Conservation (phyloP, 2,888 invertebrate species). For the Aphidoletes aphidimyza region DNA sequence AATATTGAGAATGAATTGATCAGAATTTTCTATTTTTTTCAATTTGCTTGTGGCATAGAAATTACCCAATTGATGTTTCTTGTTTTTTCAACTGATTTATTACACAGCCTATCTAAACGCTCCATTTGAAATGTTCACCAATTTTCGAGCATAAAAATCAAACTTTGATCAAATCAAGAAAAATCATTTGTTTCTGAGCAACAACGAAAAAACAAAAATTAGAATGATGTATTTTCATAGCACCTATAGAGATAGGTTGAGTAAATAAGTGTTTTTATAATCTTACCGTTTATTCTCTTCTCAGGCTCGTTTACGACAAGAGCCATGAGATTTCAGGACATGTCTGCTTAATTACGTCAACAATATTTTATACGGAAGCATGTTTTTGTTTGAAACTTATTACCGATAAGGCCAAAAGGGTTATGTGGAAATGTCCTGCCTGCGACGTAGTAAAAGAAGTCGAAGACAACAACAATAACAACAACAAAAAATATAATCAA, state of each 20-base stretch:
- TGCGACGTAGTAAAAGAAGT: neutral
- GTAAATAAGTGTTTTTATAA: neutral
- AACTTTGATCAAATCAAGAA: too few species aligned
- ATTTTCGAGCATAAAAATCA: too few species aligned
- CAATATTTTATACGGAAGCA: slow-evolving; percentile 47
- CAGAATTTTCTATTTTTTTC: too few species aligned
- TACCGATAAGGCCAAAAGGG: slow-evolving; percentile 27
- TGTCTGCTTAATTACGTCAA: slow-evolving; percentile 37
- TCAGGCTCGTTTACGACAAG: neutral
- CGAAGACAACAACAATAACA: neutral
- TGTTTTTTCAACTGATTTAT: too few species aligned
- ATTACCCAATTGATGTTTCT: too few species aligned
- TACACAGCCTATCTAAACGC: too few species aligned
- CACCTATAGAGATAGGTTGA: neutral
- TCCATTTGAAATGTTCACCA: too few species aligned
- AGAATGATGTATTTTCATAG: neutral
- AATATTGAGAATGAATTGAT: too few species aligned
- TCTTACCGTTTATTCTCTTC: neutral
- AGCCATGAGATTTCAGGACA: neutral
- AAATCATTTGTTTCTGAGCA: too few species aligned
- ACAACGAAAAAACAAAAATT: too few species aligned
- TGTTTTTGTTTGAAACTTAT: slow-evolving; percentile 22
- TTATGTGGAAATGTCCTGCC: neutral
- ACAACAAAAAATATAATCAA: slow-evolving; percentile 46
- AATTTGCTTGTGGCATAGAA: too few species aligned